Conservation (phyloP, 2,888 invertebrate genomes). For the Sinodicranocentrus sp. region DNA sequence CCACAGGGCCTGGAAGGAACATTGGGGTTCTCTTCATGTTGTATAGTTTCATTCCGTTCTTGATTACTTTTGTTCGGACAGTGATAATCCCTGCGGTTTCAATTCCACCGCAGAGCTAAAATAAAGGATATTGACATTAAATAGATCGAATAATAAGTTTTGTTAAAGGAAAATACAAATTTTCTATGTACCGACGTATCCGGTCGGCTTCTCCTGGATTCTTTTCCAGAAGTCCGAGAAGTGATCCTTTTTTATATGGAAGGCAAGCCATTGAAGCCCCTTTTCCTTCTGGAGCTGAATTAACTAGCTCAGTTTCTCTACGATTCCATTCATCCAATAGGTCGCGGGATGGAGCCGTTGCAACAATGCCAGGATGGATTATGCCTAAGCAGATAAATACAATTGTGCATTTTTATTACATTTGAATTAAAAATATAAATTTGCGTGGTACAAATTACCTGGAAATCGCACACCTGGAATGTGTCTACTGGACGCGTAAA, state of each 20-base stretch:
- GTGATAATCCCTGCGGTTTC: conserved; percentile 71
- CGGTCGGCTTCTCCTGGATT: conserved; percentile 53
- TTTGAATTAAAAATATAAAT: neutral
- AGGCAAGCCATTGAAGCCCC: conserved; percentile 63
- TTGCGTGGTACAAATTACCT: conserved; percentile 23
- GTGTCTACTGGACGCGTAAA: conserved; percentile 70
- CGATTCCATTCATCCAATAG: conserved; percentile 67
- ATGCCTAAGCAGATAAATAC: conserved; percentile 34
- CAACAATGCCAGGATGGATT: conserved; percentile 72
- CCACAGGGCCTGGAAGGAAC: conserved; percentile 70
- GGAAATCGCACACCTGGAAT: conserved; percentile 70
- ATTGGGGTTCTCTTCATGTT: conserved; percentile 67
- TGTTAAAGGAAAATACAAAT: neutral
- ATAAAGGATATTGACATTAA: neutral
- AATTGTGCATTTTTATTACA: too few species aligned
- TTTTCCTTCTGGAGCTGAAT: neutral
- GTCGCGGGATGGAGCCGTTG: conserved; percentile 63
- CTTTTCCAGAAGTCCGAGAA: conserved; percentile 66
- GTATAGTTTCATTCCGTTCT: conserved; percentile 62
- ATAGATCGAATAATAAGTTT: neutral
- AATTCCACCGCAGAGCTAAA: conserved; percentile 72
- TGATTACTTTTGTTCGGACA: conserved; percentile 52
- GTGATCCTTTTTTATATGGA: conserved; percentile 39
- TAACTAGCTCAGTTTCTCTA: conserved; percentile 66
- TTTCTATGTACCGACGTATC: too few species aligned